A percentile compares a stretch with the other conserved stretches of the same genome.
Conservation (phyloP, 1,140 invertebrate species). For the Nomia melanderi region DNA sequence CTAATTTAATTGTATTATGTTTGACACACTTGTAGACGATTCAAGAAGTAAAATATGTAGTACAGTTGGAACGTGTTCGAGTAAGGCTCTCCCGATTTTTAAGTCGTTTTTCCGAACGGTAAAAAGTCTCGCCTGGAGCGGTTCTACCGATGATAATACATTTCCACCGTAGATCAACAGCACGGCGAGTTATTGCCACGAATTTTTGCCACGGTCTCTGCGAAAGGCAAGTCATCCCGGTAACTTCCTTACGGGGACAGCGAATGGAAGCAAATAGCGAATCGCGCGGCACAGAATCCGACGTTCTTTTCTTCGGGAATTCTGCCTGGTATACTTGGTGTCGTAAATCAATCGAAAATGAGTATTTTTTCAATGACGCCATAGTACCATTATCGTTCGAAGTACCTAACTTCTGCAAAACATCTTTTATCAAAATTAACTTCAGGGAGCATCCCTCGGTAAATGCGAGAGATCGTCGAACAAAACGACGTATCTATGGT, state of each 20-base stretch:
- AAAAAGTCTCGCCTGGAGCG: not conserved
- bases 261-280: conserved; percentile 2
- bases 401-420: too few species aligned
- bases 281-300: not conserved
- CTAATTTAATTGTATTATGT: too few species aligned
- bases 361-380: too few species aligned
- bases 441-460: too few species aligned
- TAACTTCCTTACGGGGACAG: conserved; percentile 10
- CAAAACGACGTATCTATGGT: too few species aligned
- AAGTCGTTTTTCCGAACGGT: not conserved
- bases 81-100: not conserved
- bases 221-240: conserved; percentile 15
- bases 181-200: not conserved
- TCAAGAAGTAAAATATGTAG: too few species aligned
- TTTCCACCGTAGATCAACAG: not conserved
- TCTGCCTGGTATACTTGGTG: conserved; percentile 30
- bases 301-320: conserved; percentile 45
- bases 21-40: too few species aligned
- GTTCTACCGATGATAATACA: not conserved
- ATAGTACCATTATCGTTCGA: too few species aligned
- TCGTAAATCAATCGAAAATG: too few species aligned
- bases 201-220: conserved; percentile 15
- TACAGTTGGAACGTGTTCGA: too few species aligned
- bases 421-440: too few species aligned
- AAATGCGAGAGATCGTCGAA: too few species aligned